A percentile compares a stretch with the other conserved stretches of the same genome.
These are phyloP conservation scores for Dynastes tityus DNA, from an alignment of 2,888 invertebrate species.

Conservation along the genomic window DNA sequence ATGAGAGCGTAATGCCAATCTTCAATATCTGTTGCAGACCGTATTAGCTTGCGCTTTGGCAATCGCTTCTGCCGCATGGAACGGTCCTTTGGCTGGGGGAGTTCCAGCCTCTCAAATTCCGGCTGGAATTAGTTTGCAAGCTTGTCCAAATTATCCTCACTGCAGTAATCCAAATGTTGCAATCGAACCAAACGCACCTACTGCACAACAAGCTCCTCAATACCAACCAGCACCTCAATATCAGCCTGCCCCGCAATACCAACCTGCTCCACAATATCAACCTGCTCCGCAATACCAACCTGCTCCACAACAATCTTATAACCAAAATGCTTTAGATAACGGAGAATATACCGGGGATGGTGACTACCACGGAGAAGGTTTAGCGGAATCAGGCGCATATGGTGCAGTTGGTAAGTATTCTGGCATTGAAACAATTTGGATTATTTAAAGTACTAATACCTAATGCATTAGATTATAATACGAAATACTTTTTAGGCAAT, in stretches of 20 bases:
- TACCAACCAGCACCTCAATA: constrained; percentile 55
- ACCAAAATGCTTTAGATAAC: constrained; percentile 63
- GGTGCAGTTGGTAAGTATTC: constrained; percentile 28
- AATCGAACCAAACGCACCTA: constrained; percentile 64
- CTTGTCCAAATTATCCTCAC: constrained; percentile 69
- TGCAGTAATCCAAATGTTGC: constrained; percentile 68
- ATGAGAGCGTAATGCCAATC: too few species aligned
- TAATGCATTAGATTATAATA: background rate
- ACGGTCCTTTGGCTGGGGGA: constrained; percentile 69
- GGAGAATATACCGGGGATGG: constrained; percentile 68
- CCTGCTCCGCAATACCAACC: constrained; percentile 54
- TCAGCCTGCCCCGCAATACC: constrained; percentile 58
- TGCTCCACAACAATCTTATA: constrained; percentile 51
- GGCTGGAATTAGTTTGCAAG: constrained; percentile 68
- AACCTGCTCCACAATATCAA: constrained; percentile 55
- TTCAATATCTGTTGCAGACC: constrained; percentile 60
- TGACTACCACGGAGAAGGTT: constrained; percentile 69
- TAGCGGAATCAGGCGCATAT: constrained; percentile 68
- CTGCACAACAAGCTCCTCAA: constrained; percentile 54
- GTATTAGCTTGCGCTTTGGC: constrained; percentile 66
- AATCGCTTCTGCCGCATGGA: constrained; percentile 65
- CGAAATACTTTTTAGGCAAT: constrained; percentile 39
- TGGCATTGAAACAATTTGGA: background rate
- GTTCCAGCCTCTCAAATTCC: constrained; percentile 67
- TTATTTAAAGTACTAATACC: background rate